Conservation (phyloP, 2,113 vertebrate species). For the Choloepus hoffmanni region DNA sequence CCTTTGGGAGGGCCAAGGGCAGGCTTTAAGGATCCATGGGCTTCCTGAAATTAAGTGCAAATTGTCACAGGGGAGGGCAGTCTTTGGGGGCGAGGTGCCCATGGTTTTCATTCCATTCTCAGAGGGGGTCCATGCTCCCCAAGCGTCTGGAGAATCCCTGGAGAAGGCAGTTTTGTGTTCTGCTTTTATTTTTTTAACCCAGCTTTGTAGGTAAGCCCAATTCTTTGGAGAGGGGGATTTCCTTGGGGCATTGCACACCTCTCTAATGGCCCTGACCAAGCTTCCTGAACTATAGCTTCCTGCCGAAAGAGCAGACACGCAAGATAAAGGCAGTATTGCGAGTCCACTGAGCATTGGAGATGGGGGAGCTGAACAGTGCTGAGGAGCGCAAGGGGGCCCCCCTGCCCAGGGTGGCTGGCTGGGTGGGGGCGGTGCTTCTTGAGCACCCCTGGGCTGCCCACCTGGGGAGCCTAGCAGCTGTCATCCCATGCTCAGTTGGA, state of each 20-base stretch:
- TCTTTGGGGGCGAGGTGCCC: no score
- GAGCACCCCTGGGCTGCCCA: neutral
- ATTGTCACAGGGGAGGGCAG: fast-evolving
- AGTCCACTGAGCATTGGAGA: fast-evolving
- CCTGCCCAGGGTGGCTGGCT: no score
- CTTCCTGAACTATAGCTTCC: neutral
- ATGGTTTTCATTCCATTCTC: neutral
- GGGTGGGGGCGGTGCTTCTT: neutral
- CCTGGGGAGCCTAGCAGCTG: no score
- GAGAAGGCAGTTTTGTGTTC: neutral
- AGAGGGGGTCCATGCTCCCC: neutral
- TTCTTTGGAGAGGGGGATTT: neutral
- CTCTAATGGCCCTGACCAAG: neutral
- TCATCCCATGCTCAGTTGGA: neutral
- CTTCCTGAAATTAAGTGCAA: neutral
- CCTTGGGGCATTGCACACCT: fast-evolving
- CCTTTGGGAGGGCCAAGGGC: neutral
- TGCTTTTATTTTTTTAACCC: neutral
- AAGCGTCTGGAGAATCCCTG: neutral
- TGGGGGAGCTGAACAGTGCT: neutral
- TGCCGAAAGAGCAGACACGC: neutral
- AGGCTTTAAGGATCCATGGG: no score
- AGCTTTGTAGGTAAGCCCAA: neutral
- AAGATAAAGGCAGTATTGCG: fast-evolving
- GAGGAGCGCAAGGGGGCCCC: fast-evolving